Evolutionary conservation across 2,888 invertebrate genomes (phyloP).

Genomic region (Crematogaster levior): DNA sequence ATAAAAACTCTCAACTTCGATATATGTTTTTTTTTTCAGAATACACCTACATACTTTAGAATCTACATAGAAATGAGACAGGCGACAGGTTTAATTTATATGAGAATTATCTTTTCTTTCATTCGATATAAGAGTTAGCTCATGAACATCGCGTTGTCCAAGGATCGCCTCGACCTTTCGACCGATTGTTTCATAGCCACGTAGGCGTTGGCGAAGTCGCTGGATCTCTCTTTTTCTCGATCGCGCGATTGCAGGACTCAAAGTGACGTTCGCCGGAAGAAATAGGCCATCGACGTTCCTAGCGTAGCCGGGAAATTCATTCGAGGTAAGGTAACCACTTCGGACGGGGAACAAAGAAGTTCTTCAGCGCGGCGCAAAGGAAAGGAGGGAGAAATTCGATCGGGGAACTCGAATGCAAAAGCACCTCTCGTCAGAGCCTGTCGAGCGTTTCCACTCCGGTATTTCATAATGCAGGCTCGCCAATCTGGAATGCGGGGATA

Average conservation of each 20-base stretch:
- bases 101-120: background rate
- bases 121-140: background rate
- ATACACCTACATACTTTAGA: background rate
- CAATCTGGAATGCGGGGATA: slow-evolving; percentile 63
- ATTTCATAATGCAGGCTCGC: slow-evolving; percentile 76
- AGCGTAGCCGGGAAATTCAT: slow-evolving; percentile 60
- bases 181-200: background rate
- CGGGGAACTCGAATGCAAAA: slow-evolving; percentile 75
- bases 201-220: slow-evolving; percentile 27
- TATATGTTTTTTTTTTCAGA: background rate
- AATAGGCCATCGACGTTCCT: slow-evolving; percentile 32
- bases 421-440: slow-evolving; percentile 74
- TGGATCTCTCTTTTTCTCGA: slow-evolving; percentile 15
- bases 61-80: background rate
- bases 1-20: background rate
- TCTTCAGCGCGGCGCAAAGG: background rate
- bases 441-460: slow-evolving; percentile 74
- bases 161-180: slow-evolving; percentile 25
- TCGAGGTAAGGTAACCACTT: slow-evolving; percentile 29
- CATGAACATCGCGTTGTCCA: background rate
- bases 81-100: background rate
- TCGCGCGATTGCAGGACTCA: background rate
- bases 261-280: slow-evolving; percentile 35
- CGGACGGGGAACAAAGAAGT: slow-evolving; percentile 36
- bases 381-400: slow-evolving; percentile 64